Percentiles rank a stretch among this genome's conserved stretches.
Evolutionary conservation across 2,797 vertebrate genomes (phyloP).

Genomic region (Coranthus polyacanthus): DNA sequence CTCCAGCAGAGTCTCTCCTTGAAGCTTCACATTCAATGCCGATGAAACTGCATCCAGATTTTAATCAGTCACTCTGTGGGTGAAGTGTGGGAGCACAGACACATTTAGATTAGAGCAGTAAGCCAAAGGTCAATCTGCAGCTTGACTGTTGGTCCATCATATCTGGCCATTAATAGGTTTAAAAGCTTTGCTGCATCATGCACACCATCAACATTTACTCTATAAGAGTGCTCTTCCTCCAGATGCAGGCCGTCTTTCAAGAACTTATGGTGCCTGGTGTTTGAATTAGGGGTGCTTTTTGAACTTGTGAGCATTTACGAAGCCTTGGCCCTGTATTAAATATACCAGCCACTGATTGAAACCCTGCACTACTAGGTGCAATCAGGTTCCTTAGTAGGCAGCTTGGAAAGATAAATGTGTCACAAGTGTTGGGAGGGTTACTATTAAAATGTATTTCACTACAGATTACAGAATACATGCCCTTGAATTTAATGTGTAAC

Average conservation of each 20-base stretch:
- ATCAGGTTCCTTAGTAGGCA: neutral
- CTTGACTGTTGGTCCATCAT: slow-evolving; percentile 45
- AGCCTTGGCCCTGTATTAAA: slow-evolving; percentile 29
- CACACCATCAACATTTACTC: slow-evolving; percentile 35
- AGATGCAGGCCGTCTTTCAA: slow-evolving; percentile 30
- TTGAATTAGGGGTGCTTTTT: slow-evolving; percentile 42
- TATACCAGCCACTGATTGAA: slow-evolving; percentile 16
- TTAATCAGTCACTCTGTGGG: slow-evolving; percentile 16
- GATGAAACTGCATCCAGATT: neutral
- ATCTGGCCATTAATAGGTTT: slow-evolving; percentile 40
- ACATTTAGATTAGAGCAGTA: slow-evolving; percentile 33
- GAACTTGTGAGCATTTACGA: slow-evolving; percentile 15
- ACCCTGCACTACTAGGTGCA: slow-evolving; percentile 1
- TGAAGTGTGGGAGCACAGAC: slow-evolving; percentile 10
- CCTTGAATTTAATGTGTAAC: too few relatives aligned
- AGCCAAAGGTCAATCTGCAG: slow-evolving; percentile 46
- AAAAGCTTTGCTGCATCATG: slow-evolving; percentile 44
- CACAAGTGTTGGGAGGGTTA: too few relatives aligned
- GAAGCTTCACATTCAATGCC: neutral
- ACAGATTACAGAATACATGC: too few relatives aligned
- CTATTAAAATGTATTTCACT: too few relatives aligned
- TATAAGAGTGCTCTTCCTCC: slow-evolving; percentile 46
- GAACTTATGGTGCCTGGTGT: slow-evolving; percentile 3
- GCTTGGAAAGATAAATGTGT: neutral
- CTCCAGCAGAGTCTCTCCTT: neutral